Evolutionary conservation across 2,113 vertebrate species (phyloP).

Genomic region (Cyphomyrus plagiostoma): DNA sequence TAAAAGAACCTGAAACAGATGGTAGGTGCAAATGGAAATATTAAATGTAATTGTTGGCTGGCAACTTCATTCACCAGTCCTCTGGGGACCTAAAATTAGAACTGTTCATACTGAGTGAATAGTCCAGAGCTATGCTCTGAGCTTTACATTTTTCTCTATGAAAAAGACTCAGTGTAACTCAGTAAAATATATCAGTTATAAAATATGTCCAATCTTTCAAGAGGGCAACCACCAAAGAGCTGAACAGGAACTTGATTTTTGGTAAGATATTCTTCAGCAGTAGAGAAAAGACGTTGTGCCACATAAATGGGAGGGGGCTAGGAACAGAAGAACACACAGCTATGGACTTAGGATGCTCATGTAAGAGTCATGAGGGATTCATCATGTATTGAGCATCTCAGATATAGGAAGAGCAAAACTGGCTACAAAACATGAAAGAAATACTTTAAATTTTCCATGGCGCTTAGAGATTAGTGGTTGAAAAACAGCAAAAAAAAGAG

Average conservation of each 20-base stretch:
- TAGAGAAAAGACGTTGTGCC: not conserved
- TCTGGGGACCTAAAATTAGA: not conserved
- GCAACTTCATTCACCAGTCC: not conserved
- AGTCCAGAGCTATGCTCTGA: not conserved
- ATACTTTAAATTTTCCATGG: not conserved
- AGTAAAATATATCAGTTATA: not conserved
- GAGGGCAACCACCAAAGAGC: not conserved
- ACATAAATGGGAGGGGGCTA: not conserved
- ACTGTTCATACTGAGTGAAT: not conserved
- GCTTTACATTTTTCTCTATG: not conserved
- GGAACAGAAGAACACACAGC: not conserved
- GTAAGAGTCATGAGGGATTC: not conserved
- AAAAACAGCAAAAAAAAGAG: not conserved
- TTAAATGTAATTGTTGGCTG: conserved; percentile 17
- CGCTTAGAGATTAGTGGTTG: not conserved
- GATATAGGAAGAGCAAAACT: not conserved
- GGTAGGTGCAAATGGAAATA: conserved; percentile 16
- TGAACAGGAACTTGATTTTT: not conserved
- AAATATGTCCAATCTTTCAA: not conserved
- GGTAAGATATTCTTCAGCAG: not conserved
- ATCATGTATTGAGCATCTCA: not conserved
- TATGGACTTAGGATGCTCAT: not conserved
- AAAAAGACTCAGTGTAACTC: not conserved
- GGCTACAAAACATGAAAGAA: not conserved
- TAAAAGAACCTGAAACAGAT: conserved; percentile 10